These are phyloP conservation scores for Gallinago stenura DNA, from an alignment of 2,797 vertebrate genomes.

Conservation along the genomic window DNA sequence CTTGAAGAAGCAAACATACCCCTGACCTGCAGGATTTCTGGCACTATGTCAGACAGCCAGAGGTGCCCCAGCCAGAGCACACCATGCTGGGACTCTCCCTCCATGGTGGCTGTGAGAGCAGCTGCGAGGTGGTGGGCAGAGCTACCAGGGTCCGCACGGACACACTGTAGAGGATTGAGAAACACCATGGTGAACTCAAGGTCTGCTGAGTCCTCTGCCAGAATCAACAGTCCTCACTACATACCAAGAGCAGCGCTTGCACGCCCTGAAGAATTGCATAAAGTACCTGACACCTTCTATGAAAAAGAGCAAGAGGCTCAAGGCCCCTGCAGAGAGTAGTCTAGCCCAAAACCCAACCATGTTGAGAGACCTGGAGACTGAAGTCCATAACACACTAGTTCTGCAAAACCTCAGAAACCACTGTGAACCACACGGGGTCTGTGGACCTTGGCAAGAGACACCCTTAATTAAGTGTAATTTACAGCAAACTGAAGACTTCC, in stretches of 20 bases:
- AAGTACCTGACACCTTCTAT: not conserved
- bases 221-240: not conserved
- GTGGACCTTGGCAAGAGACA: not conserved
- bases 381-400: not conserved
- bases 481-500: not conserved
- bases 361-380: not conserved
- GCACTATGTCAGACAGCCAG: not conserved
- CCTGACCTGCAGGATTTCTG: not conserved
- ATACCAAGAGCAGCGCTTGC: not conserved
- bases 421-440: not conserved
- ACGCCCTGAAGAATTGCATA: not conserved
- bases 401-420: constrained; percentile 16
- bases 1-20: not conserved
- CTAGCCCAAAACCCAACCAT: not conserved
- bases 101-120: rapidly evolving
- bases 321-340: not conserved
- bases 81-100: not conserved
- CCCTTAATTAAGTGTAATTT: not conserved
- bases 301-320: not conserved
- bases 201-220: not conserved
- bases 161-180: not conserved
- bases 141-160: not conserved
- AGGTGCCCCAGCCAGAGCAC: not conserved
- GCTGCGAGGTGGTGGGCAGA: not conserved
- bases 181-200: not conserved